Percentiles rank a stretch among this genome's conserved stretches.
Evolutionary conservation across 2,113 vertebrate genomes (phyloP).

Genomic region (Rhinopomastus cyanomelas): DNA sequence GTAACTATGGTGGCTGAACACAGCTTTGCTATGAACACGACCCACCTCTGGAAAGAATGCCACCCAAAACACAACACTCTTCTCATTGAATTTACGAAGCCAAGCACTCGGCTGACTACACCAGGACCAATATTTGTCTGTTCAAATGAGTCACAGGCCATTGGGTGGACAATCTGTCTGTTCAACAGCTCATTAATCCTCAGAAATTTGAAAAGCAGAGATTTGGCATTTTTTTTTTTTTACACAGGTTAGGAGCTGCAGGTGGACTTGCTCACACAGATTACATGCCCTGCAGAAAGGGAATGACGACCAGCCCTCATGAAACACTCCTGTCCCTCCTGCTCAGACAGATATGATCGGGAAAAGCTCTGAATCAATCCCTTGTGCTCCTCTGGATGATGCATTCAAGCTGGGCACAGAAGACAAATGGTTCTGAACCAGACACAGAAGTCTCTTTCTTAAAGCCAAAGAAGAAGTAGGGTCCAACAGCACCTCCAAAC

Average conservation of each 20-base stretch:
- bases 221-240: background rate
- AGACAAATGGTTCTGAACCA: background rate
- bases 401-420: background rate
- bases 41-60: background rate
- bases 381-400: background rate
- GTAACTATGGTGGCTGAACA: background rate
- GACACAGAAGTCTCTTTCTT: background rate
- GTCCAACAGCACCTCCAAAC: background rate
- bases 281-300: background rate
- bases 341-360: background rate
- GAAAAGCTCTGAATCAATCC: background rate
- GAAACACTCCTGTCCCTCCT: background rate
- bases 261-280: background rate
- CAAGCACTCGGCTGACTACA: background rate
- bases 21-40: background rate
- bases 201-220: background rate
- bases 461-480: background rate
- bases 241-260: background rate
- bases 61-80: background rate
- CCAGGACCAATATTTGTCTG: background rate
- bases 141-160: background rate
- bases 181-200: background rate
- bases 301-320: fast-evolving
- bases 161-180: background rate
- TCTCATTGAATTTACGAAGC: background rate